These are phyloP conservation scores for Corythornis vintsioides DNA, from an alignment of 2,113 vertebrate genomes.

Conservation along the genomic window DNA sequence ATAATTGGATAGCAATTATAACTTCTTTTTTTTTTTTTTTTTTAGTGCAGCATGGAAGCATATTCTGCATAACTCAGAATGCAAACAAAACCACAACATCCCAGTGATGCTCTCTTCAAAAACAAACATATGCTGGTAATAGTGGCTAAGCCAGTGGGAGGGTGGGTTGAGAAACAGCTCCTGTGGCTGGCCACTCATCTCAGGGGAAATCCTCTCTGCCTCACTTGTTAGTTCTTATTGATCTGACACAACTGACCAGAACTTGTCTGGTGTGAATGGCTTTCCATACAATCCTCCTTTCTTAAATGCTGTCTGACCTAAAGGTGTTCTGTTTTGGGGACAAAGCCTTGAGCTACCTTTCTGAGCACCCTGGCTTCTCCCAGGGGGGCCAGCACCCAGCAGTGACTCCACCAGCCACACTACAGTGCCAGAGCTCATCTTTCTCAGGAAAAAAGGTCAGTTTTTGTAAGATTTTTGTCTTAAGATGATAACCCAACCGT, in stretches of 20 bases:
- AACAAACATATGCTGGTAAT: not conserved
- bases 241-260: not conserved
- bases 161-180: not conserved
- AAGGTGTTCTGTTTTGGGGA: not conserved
- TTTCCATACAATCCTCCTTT: not conserved
- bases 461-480: not conserved
- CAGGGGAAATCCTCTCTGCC: not conserved
- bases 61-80: not conserved
- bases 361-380: not conserved
- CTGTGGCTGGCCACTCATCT: not conserved
- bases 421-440: not conserved
- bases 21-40: too few relatives aligned
- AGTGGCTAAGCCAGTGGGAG: not conserved
- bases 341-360: not conserved
- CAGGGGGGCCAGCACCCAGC: not conserved
- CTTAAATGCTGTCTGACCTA: not conserved
- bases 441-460: not conserved
- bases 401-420: not conserved
- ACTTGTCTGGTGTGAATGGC: not conserved
- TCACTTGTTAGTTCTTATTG: not conserved
- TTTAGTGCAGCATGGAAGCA: not conserved
- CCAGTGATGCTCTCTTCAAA: not conserved
- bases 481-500: not conserved
- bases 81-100: not conserved
- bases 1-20: not conserved